phyloP scores from a whole-genome alignment of 2,888 invertebrate species.

The Drosophila ustulata region DNA sequence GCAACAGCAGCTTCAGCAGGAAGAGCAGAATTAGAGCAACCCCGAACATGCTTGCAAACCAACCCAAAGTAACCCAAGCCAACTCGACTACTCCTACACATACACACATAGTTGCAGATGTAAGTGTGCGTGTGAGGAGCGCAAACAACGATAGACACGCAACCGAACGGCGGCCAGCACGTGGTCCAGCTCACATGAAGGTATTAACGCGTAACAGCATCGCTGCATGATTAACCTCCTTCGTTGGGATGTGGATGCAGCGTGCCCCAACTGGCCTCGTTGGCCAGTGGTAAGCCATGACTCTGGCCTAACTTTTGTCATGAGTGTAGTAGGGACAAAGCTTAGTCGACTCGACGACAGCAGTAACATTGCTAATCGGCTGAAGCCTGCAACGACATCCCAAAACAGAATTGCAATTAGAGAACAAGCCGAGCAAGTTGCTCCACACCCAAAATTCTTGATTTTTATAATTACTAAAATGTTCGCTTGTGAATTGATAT shows the following conservation, averaged over 20 bases:
- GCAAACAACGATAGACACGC: slow-evolving; percentile 65
- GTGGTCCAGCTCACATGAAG: slow-evolving; percentile 85
- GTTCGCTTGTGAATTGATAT: neutral
- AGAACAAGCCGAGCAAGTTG: neutral
- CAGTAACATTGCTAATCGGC: slow-evolving; percentile 41
- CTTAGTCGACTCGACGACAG: slow-evolving; percentile 30
- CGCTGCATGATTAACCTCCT: slow-evolving; percentile 83
- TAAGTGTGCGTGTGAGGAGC: slow-evolving; percentile 25
- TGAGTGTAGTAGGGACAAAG: slow-evolving; percentile 38
- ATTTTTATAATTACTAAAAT: neutral
- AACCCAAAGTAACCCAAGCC: slow-evolving; percentile 29
- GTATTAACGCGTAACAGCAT: slow-evolving; percentile 85
- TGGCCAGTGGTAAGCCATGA: slow-evolving; percentile 50
- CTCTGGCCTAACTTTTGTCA: slow-evolving; percentile 56
- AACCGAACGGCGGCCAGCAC: slow-evolving; percentile 72
- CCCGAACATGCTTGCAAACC: slow-evolving; percentile 47
- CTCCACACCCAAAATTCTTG: neutral
- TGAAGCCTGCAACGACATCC: slow-evolving; percentile 5
- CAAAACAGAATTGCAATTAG: slow-evolving; percentile 4
- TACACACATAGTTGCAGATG: slow-evolving; percentile 1
- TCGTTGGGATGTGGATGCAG: slow-evolving; percentile 46
- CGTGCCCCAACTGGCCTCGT: slow-evolving; percentile 2
- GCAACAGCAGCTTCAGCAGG: slow-evolving; percentile 34
- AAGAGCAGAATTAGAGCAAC: slow-evolving; percentile 71
- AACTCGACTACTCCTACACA: slow-evolving; percentile 26